These are phyloP conservation scores for Hypomesus transpacificus DNA, from an alignment of 2,113 vertebrate genomes.

Conservation along the genomic window DNA sequence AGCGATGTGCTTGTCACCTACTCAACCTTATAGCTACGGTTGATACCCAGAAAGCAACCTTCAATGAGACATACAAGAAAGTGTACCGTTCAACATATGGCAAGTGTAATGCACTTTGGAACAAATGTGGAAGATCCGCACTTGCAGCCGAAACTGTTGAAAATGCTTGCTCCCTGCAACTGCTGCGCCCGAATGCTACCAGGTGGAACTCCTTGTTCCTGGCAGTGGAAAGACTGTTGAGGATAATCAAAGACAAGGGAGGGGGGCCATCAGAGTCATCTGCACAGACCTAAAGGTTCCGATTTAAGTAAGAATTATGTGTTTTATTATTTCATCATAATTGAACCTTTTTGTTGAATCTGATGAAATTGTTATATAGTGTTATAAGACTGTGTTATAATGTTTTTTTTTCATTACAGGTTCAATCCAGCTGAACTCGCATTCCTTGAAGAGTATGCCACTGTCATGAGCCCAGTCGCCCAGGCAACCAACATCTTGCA, in stretches of 20 bases:
- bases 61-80: constrained; percentile 27
- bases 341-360: constrained; percentile 10
- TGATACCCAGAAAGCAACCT: constrained; percentile 25
- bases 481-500: constrained; percentile 34
- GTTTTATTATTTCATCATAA: no score
- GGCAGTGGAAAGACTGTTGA: constrained; percentile 23
- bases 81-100: constrained; percentile 26
- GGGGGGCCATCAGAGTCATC: no score
- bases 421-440: constrained; percentile 32
- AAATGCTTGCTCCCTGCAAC: constrained; percentile 31
- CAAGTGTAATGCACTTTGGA: constrained; percentile 34
- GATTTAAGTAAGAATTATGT: no score
- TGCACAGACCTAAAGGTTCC: no score
- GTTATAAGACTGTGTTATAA: constrained; percentile 5
- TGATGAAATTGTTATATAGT: constrained; percentile 1
- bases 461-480: constrained; percentile 20
- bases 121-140: constrained; percentile 32
- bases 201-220: no score
- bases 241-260: constrained; percentile 32
- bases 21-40: constrained; percentile 28
- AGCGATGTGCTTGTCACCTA: constrained; percentile 34
- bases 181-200: constrained; percentile 22
- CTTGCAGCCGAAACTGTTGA: constrained; percentile 31
- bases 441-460: constrained; percentile 27
- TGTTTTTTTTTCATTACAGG: constrained; percentile 30